Base-by-base conservation (phyloP, 1,140 invertebrate genomes). In the Zaprionus inermis region DNA sequence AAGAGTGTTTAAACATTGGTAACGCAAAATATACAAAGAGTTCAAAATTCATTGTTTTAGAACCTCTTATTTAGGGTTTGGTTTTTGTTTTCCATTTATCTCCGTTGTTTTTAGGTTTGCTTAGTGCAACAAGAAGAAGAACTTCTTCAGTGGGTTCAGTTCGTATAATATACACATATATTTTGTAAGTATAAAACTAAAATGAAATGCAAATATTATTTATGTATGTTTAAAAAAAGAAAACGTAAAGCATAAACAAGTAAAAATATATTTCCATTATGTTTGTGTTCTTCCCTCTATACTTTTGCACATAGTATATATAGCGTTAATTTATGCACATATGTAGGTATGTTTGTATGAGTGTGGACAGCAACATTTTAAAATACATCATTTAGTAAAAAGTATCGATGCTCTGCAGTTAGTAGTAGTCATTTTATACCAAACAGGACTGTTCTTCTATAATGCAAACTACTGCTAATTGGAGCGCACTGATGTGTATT, bases 111-210 rank as follows among this genome's bases (percentile, higher is more conserved):
- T n/a, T n/a, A n/a, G n/a, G 56, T 72, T 86, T 86, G 79, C 83
- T 79, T 83, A 88, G 83, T 86, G 83, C 83, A 81, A 72, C 66
- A 59, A 85, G 81, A 79, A 86, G 82, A 82, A 83, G 70, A 79
- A 83, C 83, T 86, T 86, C 79, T 88, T 86, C 83, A 86, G 83
- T 88, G 83, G 83, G 83, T 83, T 86, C 84, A 86, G 83, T 88
- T 86, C 83, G 83, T 86, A 88, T 60, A 83, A 86, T 86, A 72
- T 66, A 76, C 68, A 74, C 20, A 63, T 57, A 63, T 74, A 57
- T 68, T 30, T 74, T 34, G 52, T 70, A 79, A 82, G 75, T 86
- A 86, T 79, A 71, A 86, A 86, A 88, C 70, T 72, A 76, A 86
- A 81, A 88, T 86, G 83, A 79, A 88, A 88, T 85, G 78, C 76